phyloP scores from a whole-genome alignment of 1,140 invertebrate genomes.

The Pogonomyrmex barbatus region DNA sequence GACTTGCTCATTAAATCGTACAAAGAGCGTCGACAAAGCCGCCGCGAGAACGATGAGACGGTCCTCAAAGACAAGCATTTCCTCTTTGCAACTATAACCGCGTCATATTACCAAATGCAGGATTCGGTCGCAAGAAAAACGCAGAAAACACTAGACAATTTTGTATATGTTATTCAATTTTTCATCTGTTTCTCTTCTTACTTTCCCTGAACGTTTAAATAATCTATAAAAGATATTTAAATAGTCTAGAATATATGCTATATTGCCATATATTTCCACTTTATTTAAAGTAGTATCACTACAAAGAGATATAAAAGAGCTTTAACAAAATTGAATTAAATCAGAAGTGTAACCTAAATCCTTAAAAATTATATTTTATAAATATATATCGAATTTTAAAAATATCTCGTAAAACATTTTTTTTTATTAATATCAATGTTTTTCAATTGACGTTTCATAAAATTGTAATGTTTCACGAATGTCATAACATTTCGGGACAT shows the following conservation, averaged over 20 bases:
- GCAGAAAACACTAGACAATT: conserved; percentile 29
- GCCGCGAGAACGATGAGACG: conserved; percentile 32
- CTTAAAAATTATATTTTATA: neutral
- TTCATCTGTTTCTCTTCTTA: neutral
- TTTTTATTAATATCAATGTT: neutral
- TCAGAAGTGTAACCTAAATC: neutral
- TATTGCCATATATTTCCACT: neutral
- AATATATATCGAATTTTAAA: conserved; percentile 7
- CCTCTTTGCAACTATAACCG: conserved; percentile 58
- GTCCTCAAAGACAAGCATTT: conserved; percentile 45
- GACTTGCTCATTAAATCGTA: conserved; percentile 48
- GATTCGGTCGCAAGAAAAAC: conserved; percentile 35
- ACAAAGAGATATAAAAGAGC: neutral
- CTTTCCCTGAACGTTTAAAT: neutral
- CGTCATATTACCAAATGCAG: conserved; percentile 38
- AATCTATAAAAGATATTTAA: conserved; percentile 1
- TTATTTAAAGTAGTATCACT: neutral
- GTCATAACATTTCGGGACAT: neutral
- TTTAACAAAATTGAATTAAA: neutral
- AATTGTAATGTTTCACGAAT: neutral
- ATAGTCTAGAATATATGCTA: neutral
- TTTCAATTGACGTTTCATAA: neutral
- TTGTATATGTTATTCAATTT: conserved; percentile 19
- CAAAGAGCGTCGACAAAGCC: conserved; percentile 57
- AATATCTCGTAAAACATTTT: neutral